Conservation (phyloP, 2,797 vertebrate species). For the Manis javanica region DNA sequence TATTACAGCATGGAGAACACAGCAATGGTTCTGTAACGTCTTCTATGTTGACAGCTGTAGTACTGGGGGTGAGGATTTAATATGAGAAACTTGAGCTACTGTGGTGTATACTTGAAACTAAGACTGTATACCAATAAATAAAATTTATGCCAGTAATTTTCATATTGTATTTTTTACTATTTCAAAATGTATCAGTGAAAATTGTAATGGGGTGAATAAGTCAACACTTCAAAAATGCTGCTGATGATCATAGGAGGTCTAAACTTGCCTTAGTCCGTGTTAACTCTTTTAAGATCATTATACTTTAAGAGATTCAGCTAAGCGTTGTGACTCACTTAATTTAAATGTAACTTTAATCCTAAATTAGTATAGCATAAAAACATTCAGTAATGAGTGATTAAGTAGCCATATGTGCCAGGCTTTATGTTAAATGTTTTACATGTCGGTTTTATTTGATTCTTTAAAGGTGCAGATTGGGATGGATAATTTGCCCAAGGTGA, state of each 20-base stretch:
- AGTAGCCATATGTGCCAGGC: not conserved
- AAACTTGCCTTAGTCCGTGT: not conserved
- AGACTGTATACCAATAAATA: not conserved
- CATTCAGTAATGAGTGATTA: not conserved
- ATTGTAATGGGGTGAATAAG: not conserved
- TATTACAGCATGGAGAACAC: too few relatives aligned
- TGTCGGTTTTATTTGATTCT: constrained; percentile 19
- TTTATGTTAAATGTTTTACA: not conserved
- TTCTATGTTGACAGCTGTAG: too few relatives aligned
- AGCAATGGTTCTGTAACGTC: too few relatives aligned
- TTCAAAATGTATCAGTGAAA: not conserved
- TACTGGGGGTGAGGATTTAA: too few relatives aligned
- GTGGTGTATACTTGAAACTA: too few relatives aligned
- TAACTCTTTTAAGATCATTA: not conserved
- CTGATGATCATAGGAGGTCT: not conserved
- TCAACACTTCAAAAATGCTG: not conserved
- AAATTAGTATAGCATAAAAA: not conserved
- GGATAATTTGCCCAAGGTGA: not conserved
- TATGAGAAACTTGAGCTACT: too few relatives aligned
- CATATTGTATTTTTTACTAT: not conserved
- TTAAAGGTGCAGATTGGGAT: not conserved
- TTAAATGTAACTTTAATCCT: not conserved
- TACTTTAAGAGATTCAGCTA: not conserved
- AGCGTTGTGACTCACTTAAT: not conserved
- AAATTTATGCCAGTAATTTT: not conserved